Conservation (phyloP, 2,888 invertebrate species). For the Lasius fuliginosus region DNA sequence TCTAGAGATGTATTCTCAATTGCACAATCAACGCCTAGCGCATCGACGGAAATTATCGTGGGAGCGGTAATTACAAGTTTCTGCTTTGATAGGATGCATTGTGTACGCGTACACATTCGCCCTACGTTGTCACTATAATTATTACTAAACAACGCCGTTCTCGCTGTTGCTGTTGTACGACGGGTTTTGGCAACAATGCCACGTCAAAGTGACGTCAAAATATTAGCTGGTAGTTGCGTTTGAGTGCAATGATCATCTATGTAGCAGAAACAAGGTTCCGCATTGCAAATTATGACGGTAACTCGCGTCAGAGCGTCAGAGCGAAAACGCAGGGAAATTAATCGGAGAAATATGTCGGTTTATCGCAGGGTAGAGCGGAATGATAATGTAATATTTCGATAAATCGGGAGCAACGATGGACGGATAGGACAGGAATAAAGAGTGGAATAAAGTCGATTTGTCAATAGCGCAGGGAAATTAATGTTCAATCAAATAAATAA, state of each 20-base stretch:
- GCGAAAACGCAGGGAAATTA: slow-evolving; percentile 37
- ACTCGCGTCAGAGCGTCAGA: slow-evolving; percentile 30
- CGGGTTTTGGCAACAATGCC: slow-evolving; percentile 36
- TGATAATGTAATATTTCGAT: slow-evolving; percentile 24
- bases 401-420: slow-evolving; percentile 19
- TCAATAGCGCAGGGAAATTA: slow-evolving; percentile 21
- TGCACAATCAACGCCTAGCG: slow-evolving; percentile 50
- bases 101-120: slow-evolving; percentile 30
- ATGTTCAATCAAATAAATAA: slow-evolving; percentile 15
- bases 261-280: slow-evolving; percentile 35
- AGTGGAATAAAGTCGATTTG: slow-evolving; percentile 23
- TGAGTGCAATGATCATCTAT: slow-evolving; percentile 52
- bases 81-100: slow-evolving; percentile 56
- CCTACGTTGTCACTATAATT: slow-evolving; percentile 53
- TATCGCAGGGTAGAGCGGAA: background rate
- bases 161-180: slow-evolving; percentile 25
- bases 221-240: slow-evolving; percentile 55
- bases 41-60: slow-evolving; percentile 53
- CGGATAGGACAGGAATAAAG: slow-evolving; percentile 8
- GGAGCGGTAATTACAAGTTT: slow-evolving; percentile 52
- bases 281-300: slow-evolving; percentile 42
- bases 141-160: slow-evolving; percentile 49
- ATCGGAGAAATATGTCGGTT: slow-evolving; percentile 4
- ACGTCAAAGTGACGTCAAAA: slow-evolving; percentile 53
- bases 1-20: slow-evolving; percentile 53